Conservation (phyloP, 2,888 invertebrate species). For the Venusia cambrica region DNA sequence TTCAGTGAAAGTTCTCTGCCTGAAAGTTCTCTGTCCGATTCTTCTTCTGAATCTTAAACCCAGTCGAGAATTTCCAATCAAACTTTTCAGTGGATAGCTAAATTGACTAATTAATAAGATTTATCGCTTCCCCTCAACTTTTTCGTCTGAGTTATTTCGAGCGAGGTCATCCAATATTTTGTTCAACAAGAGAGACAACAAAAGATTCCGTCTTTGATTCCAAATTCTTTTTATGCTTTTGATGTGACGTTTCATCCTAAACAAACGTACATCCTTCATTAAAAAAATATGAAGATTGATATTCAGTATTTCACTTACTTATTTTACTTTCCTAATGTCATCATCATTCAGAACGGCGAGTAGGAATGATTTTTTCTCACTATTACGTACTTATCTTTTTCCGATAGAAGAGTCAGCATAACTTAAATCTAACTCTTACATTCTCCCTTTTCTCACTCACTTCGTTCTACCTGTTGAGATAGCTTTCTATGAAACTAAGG, state of each 20-base stretch:
- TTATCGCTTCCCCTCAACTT: constrained; percentile 69
- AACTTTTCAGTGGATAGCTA: constrained; percentile 61
- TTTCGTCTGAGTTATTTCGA: constrained; percentile 57
- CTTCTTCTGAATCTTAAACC: constrained; percentile 48
- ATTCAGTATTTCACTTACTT: constrained; percentile 19
- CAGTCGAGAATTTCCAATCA: constrained; percentile 56
- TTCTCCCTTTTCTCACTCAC: too few species aligned
- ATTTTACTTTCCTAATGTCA: too few species aligned
- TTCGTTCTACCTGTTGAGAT: too few species aligned
- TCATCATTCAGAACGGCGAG: too few species aligned
- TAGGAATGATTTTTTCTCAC: too few species aligned
- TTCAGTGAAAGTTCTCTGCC: too few species aligned
- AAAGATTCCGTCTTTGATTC: constrained; percentile 52
- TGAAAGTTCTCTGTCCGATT: constrained; percentile 22
- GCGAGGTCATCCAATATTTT: constrained; percentile 61
- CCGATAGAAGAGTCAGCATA: too few species aligned
- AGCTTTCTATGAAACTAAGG: too few species aligned
- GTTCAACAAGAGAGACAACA: constrained; percentile 44
- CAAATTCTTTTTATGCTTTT: constrained; percentile 47
- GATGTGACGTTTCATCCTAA: constrained; percentile 49
- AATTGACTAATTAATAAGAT: constrained; percentile 74
- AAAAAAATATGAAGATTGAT: constrained; percentile 3
- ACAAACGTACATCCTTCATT: constrained; percentile 15
- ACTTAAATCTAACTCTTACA: too few species aligned
- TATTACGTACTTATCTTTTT: too few species aligned